A percentile compares a stretch with the other conserved stretches of the same genome.
Conservation (phyloP, 2,888 invertebrate genomes). For the Argyresthia albistria region DNA sequence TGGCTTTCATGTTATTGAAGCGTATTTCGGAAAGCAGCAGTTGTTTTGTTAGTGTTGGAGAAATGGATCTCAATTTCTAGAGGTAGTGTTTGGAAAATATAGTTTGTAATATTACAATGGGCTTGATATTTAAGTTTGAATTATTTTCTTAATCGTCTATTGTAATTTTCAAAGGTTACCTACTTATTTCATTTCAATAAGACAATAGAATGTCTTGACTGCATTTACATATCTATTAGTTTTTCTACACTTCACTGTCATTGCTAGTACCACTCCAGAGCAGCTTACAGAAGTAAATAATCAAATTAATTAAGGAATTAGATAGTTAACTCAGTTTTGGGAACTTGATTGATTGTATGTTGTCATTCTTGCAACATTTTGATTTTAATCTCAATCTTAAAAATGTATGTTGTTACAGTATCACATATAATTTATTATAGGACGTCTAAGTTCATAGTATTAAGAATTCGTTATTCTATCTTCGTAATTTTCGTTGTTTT, state of each 20-base stretch:
- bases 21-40: too few relatives aligned
- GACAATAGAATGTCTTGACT: slow-evolving; percentile 18
- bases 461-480: too few relatives aligned
- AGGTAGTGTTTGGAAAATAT: too few relatives aligned
- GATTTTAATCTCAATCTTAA: too few relatives aligned
- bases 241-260: slow-evolving; percentile 22
- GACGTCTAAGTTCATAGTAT: too few relatives aligned
- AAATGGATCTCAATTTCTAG: too few relatives aligned
- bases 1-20: too few relatives aligned
- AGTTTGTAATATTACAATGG: neutral
- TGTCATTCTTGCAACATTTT: neutral
- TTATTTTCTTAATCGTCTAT: neutral
- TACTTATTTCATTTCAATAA: neutral
- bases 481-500: too few relatives aligned
- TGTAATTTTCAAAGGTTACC: neutral
- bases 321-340: neutral
- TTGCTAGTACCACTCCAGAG: slow-evolving; percentile 51
- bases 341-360: neutral
- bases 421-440: too few relatives aligned
- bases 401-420: too few relatives aligned
- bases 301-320: too few relatives aligned
- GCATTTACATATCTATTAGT: slow-evolving; percentile 40
- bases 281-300: slow-evolving; percentile 17
- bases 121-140: neutral
- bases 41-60: too few relatives aligned